Percentiles rank a stretch among this genome's conserved stretches.
phyloP scores from a whole-genome alignment of 2,888 invertebrate genomes.

The Exephanes ischioxanthus region DNA sequence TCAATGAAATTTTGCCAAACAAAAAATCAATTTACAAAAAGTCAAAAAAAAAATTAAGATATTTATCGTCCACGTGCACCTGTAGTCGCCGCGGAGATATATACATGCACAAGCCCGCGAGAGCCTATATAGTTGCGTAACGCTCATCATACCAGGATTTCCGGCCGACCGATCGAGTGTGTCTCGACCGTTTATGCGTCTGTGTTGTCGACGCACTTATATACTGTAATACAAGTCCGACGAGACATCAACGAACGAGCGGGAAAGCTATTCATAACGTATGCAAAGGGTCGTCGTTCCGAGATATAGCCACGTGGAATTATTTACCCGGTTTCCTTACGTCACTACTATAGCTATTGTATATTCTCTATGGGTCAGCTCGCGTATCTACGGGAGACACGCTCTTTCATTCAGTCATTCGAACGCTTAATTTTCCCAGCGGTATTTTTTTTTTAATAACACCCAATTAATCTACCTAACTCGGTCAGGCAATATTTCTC shows the following conservation, averaged over 20 bases:
- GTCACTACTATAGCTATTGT: conserved; percentile 37
- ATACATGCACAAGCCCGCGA: conserved; percentile 43
- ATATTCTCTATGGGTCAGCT: conserved; percentile 57
- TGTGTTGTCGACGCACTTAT: conserved; percentile 5
- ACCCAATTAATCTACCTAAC: background rate
- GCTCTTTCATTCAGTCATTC: conserved; percentile 10
- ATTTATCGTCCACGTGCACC: background rate
- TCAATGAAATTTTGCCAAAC: conserved; percentile 42
- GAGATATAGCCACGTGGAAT: conserved; percentile 45
- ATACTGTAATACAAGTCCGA: conserved; percentile 1
- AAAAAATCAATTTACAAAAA: conserved; percentile 9
- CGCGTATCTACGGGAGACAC: background rate
- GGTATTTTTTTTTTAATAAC: background rate
- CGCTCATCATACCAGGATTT: conserved; percentile 63
- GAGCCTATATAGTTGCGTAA: conserved; percentile 57
- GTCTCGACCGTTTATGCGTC: conserved; percentile 10
- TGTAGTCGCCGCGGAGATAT: background rate
- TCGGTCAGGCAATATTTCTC: background rate
- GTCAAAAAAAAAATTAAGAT: background rate
- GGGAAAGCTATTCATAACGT: conserved; percentile 53
- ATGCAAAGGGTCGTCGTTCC: conserved; percentile 57
- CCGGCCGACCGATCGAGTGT: conserved; percentile 61
- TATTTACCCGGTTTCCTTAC: conserved; percentile 51
- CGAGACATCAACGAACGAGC: conserved; percentile 31
- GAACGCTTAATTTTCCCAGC: background rate